Percentiles rank a stretch among this genome's conserved stretches.
These are phyloP conservation scores for Chiloscyllium plagiosum DNA, from an alignment of 2,113 vertebrate genomes.

Conservation along the genomic window DNA sequence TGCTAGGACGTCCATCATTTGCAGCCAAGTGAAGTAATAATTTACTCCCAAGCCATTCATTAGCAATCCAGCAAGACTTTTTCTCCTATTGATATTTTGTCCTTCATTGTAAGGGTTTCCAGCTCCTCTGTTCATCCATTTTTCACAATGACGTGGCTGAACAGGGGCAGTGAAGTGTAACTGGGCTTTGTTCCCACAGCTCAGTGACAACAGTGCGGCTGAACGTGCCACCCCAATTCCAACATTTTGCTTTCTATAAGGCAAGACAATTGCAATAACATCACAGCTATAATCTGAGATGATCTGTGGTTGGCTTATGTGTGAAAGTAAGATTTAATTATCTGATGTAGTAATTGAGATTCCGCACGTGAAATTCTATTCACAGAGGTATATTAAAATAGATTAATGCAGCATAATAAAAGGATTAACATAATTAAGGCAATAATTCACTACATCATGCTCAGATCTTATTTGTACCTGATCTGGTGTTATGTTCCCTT, in stretches of 20 bases:
- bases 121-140: not conserved
- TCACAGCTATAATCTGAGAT: not conserved
- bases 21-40: not conserved
- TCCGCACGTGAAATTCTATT: not conserved
- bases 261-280: not conserved
- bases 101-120: not conserved
- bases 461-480: conserved; percentile 60
- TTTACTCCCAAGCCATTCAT: not conserved
- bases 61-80: not conserved
- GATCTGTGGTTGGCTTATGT: not conserved
- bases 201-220: not conserved
- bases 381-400: not conserved
- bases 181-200: not conserved
- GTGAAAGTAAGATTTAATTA: not conserved
- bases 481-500: conserved; percentile 65
- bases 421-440: not conserved
- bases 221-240: not conserved
- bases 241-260: not conserved
- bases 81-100: not conserved
- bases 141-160: not conserved
- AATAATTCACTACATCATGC: not conserved
- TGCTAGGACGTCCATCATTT: not conserved
- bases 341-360: not conserved
- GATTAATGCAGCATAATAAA: not conserved
- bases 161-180: not conserved